Evolutionary conservation across 2,888 invertebrate genomes (phyloP).

Genomic region (Copidosoma aretas): DNA sequence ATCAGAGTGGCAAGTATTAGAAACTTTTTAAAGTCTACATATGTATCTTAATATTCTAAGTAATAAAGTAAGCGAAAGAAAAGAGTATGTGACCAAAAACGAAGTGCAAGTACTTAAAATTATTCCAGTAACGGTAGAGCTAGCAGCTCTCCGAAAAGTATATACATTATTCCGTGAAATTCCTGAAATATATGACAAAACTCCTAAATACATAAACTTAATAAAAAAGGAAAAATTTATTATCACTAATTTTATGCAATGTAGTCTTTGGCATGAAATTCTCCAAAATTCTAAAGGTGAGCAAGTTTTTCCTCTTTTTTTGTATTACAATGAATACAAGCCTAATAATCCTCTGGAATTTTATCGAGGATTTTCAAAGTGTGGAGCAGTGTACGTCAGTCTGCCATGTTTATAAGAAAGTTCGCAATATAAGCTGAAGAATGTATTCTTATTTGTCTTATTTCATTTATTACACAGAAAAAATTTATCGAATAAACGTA

Average conservation of each 20-base stretch:
- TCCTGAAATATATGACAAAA: constrained; percentile 25
- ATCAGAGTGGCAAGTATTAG: neutral
- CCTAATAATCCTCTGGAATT: constrained; percentile 43
- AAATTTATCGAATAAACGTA: constrained; percentile 39
- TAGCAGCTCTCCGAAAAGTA: constrained; percentile 37
- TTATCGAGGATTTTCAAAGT: constrained; percentile 44
- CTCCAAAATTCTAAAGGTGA: constrained; percentile 16
- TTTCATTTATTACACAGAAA: constrained; percentile 42
- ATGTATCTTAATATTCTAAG: constrained; percentile 27
- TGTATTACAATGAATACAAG: constrained; percentile 45
- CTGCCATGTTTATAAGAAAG: constrained; percentile 40
- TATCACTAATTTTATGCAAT: constrained; percentile 35
- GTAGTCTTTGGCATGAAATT: constrained; percentile 32
- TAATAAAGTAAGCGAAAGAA: constrained; percentile 32
- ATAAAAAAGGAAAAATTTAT: constrained; percentile 17
- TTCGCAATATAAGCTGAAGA: constrained; percentile 40
- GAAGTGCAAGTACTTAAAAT: constrained; percentile 3
- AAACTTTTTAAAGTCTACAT: constrained; percentile 18
- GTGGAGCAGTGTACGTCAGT: constrained; percentile 41
- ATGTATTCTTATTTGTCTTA: constrained; percentile 41
- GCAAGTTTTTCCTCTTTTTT: constrained; percentile 40
- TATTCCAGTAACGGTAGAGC: constrained; percentile 31
- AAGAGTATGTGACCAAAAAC: constrained; percentile 23
- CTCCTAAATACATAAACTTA: constrained; percentile 32
- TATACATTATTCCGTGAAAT: constrained; percentile 38